Conservation (phyloP, 2,888 invertebrate genomes). For the Epinotia brunnichana region DNA sequence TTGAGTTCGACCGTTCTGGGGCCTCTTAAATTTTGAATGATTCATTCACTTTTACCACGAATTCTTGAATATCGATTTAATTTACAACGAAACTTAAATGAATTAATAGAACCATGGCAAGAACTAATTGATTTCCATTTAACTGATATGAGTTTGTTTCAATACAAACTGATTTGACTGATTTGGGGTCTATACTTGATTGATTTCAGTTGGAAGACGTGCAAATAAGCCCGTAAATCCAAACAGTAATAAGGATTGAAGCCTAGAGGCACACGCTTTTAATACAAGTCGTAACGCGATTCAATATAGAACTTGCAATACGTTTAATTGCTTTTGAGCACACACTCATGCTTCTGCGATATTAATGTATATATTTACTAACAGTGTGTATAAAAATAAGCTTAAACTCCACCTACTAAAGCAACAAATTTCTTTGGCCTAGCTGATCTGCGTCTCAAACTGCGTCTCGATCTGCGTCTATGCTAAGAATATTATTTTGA, state of each 20-base stretch:
- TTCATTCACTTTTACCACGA: background rate
- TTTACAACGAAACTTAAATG: background rate
- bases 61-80: background rate
- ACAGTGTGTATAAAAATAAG: too few relatives aligned
- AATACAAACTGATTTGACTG: background rate
- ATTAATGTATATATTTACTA: background rate
- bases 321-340: background rate
- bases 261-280: constrained; percentile 5
- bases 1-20: too few relatives aligned
- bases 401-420: too few relatives aligned
- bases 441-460: too few relatives aligned
- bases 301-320: constrained; percentile 2
- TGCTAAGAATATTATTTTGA: too few relatives aligned
- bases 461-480: too few relatives aligned
- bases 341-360: background rate
- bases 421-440: too few relatives aligned
- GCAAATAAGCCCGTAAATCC: background rate
- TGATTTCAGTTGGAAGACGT: background rate
- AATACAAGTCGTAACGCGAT: background rate
- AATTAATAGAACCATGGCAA: background rate
- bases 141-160: background rate
- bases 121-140: constrained; percentile 11
- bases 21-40: background rate
- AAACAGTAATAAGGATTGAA: constrained; percentile 8
- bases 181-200: constrained; percentile 1